Percentiles rank a stretch among this genome's conserved stretches.
These are phyloP conservation scores for Cyprinodon diabolis DNA, from an alignment of 2,797 vertebrate species.

Conservation along the genomic window DNA sequence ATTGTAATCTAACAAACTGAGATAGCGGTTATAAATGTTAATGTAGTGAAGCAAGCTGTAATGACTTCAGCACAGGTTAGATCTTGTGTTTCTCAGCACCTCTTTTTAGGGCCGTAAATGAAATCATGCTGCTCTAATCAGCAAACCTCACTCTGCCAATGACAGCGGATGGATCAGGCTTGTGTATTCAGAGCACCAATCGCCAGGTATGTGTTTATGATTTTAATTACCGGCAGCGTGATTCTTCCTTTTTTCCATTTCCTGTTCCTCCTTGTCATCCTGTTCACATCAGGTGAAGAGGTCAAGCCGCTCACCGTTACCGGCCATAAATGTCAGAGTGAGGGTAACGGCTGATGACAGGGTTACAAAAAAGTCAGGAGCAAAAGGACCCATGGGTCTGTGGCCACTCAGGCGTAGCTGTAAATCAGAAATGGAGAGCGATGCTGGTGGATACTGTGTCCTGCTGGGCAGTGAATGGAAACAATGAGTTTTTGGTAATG, in stretches of 20 bases:
- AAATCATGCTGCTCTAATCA: slow-evolving; percentile 25
- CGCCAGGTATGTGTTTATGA: background rate
- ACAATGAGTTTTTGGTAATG: background rate
- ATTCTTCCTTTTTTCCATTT: slow-evolving; percentile 6
- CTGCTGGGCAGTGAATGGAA: background rate
- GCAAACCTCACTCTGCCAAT: slow-evolving; percentile 8
- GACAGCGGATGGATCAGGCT: background rate
- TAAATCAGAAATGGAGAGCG: background rate
- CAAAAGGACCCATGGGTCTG: slow-evolving; percentile 7
- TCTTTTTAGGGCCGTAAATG: slow-evolving; percentile 24
- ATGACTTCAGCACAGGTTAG: background rate
- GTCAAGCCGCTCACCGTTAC: slow-evolving; percentile 22
- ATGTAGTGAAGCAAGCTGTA: background rate
- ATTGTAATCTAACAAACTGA: background rate
- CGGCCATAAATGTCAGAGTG: slow-evolving; percentile 29
- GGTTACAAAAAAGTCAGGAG: slow-evolving; percentile 16
- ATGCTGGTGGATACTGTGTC: background rate
- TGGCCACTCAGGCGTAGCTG: slow-evolving; percentile 10
- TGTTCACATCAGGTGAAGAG: slow-evolving; percentile 33
- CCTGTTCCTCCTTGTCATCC: slow-evolving; percentile 20
- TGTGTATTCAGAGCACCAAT: slow-evolving; percentile 13
- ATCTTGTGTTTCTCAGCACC: slow-evolving; percentile 23
- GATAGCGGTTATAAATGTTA: slow-evolving; percentile 2
- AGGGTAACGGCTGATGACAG: slow-evolving; percentile 16
- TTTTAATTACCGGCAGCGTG: slow-evolving; percentile 32